Percentiles rank a stretch among this genome's conserved stretches.
These are phyloP conservation scores for Physocephala rufipes DNA, from an alignment of 2,888 invertebrate species.

Conservation along the genomic window DNA sequence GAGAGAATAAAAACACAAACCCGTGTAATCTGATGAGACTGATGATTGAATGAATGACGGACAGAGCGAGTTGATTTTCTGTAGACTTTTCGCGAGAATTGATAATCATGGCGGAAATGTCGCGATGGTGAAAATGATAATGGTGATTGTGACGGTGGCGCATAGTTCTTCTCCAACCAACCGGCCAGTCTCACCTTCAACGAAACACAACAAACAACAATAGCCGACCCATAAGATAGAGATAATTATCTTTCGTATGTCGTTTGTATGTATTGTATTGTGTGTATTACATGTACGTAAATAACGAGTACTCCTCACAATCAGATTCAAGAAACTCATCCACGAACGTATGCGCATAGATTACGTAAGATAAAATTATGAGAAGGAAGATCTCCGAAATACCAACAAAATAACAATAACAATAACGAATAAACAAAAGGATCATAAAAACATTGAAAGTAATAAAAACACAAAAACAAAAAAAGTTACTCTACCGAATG, in stretches of 20 bases:
- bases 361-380: slow-evolving; percentile 21
- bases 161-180: slow-evolving; percentile 6
- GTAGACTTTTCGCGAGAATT: not conserved
- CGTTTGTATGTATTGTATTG: no score
- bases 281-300: not conserved
- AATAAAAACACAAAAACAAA: no score
- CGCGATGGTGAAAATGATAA: not conserved
- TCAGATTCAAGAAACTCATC: no score
- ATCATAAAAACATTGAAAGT: slow-evolving; percentile 40
- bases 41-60: slow-evolving; percentile 20
- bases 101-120: slow-evolving; percentile 1
- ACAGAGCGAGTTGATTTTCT: slow-evolving; percentile 32
- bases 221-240: no score
- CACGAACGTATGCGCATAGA: slow-evolving; percentile 21
- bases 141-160: not conserved
- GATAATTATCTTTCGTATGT: no score
- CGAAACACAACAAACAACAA: no score
- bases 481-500: slow-evolving; percentile 41
- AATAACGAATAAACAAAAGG: no score
- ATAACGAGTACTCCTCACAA: no score
- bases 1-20: slow-evolving; percentile 19
- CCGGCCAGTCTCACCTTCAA: no score
- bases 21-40: not conserved
- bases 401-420: slow-evolving; percentile 13
- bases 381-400: slow-evolving; percentile 29